Conservation (phyloP, 2,797 vertebrate genomes). For the Mycteria americana region DNA sequence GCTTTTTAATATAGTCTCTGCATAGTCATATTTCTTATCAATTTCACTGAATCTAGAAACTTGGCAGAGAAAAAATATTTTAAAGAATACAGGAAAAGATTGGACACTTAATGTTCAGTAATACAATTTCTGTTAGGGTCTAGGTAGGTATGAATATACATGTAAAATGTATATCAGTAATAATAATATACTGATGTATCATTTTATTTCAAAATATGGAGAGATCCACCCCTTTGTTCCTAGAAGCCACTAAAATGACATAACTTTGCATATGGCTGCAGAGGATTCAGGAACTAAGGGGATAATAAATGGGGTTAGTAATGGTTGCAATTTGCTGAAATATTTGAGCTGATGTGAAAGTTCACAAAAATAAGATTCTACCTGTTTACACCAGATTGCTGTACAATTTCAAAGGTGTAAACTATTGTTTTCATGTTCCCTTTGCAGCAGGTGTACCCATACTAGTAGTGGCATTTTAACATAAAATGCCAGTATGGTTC, state of each 20-base stretch:
- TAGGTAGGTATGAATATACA: conserved; percentile 39
- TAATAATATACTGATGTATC: not conserved
- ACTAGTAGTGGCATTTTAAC: conserved; percentile 77
- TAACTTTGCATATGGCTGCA: not conserved
- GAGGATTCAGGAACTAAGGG: conserved; percentile 32
- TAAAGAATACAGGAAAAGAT: conserved; percentile 33
- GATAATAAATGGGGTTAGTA: not conserved
- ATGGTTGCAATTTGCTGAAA: conserved; percentile 31
- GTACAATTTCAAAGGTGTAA: conserved; percentile 71
- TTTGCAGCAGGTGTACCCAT: conserved; percentile 80
- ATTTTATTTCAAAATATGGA: conserved; percentile 25
- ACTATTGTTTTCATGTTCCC: conserved; percentile 57
- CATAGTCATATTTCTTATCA: conserved; percentile 25
- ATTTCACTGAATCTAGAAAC: conserved; percentile 51
- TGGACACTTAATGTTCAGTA: not conserved
- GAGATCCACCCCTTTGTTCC: conserved; percentile 35
- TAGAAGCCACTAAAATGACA: not conserved
- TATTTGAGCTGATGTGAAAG: not conserved
- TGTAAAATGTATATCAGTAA: conserved; percentile 63
- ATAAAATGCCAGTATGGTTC: conserved; percentile 83
- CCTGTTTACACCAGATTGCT: conserved; percentile 72
- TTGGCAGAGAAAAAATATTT: conserved; percentile 67
- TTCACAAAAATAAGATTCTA: conserved; percentile 36
- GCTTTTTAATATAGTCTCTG: conserved; percentile 65
- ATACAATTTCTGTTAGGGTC: conserved; percentile 43